These are phyloP conservation scores for Tyrophagus putrescentiae DNA, from an alignment of 1,140 invertebrate species.

Conservation along the genomic window DNA sequence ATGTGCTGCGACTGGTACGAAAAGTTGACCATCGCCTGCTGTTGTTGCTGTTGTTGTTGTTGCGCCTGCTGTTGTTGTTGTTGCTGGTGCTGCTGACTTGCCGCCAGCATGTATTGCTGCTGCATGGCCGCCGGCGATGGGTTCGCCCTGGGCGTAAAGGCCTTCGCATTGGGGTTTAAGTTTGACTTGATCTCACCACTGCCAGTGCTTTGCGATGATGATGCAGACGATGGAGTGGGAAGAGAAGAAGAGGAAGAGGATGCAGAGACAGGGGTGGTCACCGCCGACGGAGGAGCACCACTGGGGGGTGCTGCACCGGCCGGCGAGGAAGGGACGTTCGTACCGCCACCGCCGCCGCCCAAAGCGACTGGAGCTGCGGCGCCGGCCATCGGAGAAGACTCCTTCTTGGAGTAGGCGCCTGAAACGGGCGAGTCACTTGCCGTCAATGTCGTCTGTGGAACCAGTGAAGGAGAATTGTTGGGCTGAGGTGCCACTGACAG, in stretches of 20 bases:
- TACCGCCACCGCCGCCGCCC: too few species aligned
- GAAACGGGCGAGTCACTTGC: too few species aligned
- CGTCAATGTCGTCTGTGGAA: too few species aligned
- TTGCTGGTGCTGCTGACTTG: background rate
- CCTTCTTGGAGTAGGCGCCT: too few species aligned
- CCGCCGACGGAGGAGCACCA: background rate
- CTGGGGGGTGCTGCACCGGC: background rate
- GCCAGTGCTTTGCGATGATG: background rate
- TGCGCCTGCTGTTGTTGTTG: slow-evolving; percentile 1
- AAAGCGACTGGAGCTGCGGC: too few species aligned
- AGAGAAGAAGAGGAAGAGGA: background rate
- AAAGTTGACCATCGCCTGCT: background rate
- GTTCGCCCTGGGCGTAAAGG: slow-evolving; percentile 64
- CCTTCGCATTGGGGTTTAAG: slow-evolving; percentile 71
- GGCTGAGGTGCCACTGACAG: too few species aligned
- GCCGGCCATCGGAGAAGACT: too few species aligned
- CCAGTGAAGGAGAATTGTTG: too few species aligned
- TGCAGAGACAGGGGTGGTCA: background rate
- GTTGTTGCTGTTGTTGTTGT: background rate
- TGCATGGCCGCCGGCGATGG: slow-evolving; percentile 16
- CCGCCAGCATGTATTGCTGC: slow-evolving; percentile 1
- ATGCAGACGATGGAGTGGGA: background rate
- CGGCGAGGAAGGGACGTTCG: too few species aligned
- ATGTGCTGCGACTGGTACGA: too few species aligned
- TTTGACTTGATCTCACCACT: slow-evolving; percentile 44